These are phyloP conservation scores for Blera fallax DNA, from an alignment of 2,888 invertebrate genomes.

Conservation along the genomic window DNA sequence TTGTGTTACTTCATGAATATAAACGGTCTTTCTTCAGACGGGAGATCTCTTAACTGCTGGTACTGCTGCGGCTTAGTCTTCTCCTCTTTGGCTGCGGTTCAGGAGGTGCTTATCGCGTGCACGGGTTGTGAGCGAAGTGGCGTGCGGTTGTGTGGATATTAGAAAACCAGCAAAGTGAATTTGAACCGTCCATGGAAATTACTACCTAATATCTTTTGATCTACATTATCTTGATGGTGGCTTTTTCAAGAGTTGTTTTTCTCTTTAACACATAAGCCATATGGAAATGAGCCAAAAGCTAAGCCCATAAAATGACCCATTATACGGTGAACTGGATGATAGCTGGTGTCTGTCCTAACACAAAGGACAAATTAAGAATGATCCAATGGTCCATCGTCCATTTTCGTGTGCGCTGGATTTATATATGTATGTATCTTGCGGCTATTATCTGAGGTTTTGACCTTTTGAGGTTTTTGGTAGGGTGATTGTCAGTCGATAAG, in stretches of 20 bases:
- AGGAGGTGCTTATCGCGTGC: slow-evolving; percentile 39
- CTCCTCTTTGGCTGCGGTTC: neutral
- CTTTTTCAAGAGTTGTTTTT: slow-evolving; percentile 4
- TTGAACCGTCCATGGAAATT: slow-evolving; percentile 32
- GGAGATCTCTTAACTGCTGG: slow-evolving; percentile 29
- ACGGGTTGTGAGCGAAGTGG: slow-evolving; percentile 8
- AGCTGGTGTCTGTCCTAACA: slow-evolving; percentile 3
- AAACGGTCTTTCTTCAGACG: slow-evolving; percentile 56
- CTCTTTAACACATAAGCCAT: neutral
- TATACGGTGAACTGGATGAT: neutral
- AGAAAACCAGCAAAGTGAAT: slow-evolving; percentile 25
- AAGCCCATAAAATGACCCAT: neutral
- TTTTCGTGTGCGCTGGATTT: neutral
- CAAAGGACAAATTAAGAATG: slow-evolving; percentile 23
- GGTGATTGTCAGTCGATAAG: slow-evolving; percentile 11
- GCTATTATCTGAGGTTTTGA: neutral
- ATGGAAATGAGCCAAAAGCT: slow-evolving; percentile 5
- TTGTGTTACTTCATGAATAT: slow-evolving; percentile 60
- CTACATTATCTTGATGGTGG: slow-evolving; percentile 12
- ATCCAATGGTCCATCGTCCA: neutral
- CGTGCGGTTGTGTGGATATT: slow-evolving; percentile 7
- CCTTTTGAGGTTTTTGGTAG: neutral
- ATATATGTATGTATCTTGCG: neutral
- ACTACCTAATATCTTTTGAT: slow-evolving; percentile 32
- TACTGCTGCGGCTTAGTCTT: neutral